Conservation (phyloP, 2,888 invertebrate genomes). For the Drosophila meridiana region DNA sequence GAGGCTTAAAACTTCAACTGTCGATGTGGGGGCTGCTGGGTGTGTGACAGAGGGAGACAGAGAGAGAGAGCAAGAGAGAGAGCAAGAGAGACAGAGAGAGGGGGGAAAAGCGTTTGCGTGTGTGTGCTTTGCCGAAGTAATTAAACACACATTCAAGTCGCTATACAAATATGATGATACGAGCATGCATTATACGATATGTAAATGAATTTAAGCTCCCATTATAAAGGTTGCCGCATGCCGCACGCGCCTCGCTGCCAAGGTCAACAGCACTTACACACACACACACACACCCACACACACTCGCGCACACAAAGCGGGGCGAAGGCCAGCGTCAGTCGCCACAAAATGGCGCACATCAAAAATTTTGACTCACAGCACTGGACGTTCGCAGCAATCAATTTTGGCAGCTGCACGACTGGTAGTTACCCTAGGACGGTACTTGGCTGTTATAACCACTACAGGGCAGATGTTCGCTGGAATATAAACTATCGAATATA, state of each 20-base stretch:
- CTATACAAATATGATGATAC: slow-evolving; percentile 61
- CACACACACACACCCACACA: slow-evolving; percentile 2
- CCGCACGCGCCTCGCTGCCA: slow-evolving; percentile 40
- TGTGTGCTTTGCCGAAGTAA: slow-evolving; percentile 53
- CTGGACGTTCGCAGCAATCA: neutral
- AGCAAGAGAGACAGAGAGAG: neutral
- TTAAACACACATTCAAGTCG: slow-evolving; percentile 66
- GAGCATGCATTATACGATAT: slow-evolving; percentile 62
- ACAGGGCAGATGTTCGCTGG: too few species aligned
- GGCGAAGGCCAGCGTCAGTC: slow-evolving; percentile 42
- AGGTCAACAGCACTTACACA: slow-evolving; percentile 40
- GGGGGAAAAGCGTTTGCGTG: neutral
- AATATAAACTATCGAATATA: too few species aligned
- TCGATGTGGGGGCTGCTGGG: neutral
- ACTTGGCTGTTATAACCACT: neutral
- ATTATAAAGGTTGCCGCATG: slow-evolving; percentile 59
- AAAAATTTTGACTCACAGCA: neutral
- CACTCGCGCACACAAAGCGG: neutral
- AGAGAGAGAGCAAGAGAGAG: neutral
- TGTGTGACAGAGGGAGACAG: neutral
- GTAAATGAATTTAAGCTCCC: slow-evolving; percentile 65
- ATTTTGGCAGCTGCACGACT: slow-evolving; percentile 10
- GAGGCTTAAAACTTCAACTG: slow-evolving; percentile 48
- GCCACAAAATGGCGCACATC: slow-evolving; percentile 38
- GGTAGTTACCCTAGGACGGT: neutral